These are phyloP conservation scores for Merodon equestris DNA, from an alignment of 2,888 invertebrate genomes.

Conservation along the genomic window DNA sequence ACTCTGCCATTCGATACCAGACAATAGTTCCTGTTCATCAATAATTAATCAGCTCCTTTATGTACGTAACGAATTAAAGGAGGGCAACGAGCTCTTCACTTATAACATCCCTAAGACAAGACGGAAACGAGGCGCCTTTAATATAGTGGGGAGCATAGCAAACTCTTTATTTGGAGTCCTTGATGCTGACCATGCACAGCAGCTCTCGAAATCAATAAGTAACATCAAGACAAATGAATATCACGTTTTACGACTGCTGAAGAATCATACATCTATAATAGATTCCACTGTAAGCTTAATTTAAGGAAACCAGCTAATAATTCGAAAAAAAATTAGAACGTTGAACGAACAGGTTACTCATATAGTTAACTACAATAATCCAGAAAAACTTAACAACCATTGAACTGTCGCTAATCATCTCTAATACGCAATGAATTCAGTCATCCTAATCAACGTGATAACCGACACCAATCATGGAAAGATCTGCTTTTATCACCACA, in stretches of 20 bases:
- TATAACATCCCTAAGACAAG: not conserved
- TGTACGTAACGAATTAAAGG: not conserved
- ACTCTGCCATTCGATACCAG: not conserved
- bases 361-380: not conserved
- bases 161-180: constrained; percentile 1
- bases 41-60: not conserved
- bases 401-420: too few species aligned
- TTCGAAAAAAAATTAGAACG: not conserved
- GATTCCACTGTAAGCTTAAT: not conserved
- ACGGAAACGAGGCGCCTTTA: not conserved
- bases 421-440: not conserved
- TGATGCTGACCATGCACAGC: not conserved
- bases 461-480: constrained; percentile 1
- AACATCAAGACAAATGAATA: not conserved
- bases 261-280: not conserved
- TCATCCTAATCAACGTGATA: not conserved
- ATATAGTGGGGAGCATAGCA: not conserved
- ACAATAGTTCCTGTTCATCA: not conserved
- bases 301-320: not conserved
- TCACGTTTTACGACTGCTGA: not conserved
- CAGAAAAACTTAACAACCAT: not conserved
- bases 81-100: not conserved
- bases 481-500: not conserved
- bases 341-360: not conserved
- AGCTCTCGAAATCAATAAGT: not conserved